Percentiles rank a stretch among this genome's conserved stretches.
Conservation (phyloP, 2,113 vertebrate genomes). For the Pteronura brasiliensis region DNA sequence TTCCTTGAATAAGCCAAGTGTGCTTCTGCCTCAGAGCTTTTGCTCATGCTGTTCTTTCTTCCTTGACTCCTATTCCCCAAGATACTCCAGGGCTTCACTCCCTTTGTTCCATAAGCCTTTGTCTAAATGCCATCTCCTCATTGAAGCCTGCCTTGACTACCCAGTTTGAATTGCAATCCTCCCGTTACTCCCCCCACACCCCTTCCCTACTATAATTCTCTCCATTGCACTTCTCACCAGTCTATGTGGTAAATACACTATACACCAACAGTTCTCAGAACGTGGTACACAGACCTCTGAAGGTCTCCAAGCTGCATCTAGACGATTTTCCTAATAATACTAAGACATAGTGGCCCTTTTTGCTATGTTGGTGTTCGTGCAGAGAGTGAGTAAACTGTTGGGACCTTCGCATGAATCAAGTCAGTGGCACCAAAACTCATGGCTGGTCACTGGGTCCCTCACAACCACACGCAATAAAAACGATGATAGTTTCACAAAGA, state of each 20-base stretch:
- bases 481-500: not conserved
- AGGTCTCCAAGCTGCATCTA: not conserved
- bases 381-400: too few relatives aligned
- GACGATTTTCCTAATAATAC: not conserved
- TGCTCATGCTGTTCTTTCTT: not conserved
- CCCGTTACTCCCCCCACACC: fast-evolving
- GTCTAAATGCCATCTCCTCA: not conserved
- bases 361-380: fast-evolving
- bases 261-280: not conserved
- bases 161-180: not conserved
- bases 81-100: not conserved
- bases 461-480: not conserved
- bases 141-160: not conserved
- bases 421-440: too few relatives aligned
- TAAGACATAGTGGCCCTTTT: not conserved
- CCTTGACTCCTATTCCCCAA: not conserved
- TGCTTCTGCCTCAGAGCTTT: not conserved
- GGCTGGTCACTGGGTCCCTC: too few relatives aligned
- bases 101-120: not conserved
- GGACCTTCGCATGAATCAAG: not conserved
- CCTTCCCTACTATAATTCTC: not conserved
- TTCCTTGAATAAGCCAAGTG: not conserved
- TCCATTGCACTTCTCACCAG: fast-evolving
- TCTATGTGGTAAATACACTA: not conserved
- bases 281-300: fast-evolving